Conservation (phyloP, 2,797 vertebrate genomes). For the Sebastes trivittatus region DNA sequence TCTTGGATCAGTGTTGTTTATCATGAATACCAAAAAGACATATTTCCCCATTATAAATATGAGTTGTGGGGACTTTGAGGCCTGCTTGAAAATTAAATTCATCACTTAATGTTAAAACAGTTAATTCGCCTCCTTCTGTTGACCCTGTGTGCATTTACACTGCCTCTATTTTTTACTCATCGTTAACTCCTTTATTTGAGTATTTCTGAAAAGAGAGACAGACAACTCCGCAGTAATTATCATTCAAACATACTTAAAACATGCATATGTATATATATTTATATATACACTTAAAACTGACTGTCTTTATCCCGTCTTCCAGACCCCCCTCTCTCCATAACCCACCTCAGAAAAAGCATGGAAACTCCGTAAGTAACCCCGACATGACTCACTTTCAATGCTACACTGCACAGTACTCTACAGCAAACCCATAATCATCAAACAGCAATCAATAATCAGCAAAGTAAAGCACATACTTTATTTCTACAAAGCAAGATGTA, state of each 20-base stretch:
- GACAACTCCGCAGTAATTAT: not conserved
- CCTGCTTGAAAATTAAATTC: not conserved
- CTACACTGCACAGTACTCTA: not conserved
- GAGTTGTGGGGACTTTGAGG: not conserved
- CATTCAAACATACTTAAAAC: not conserved
- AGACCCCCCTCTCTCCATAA: conserved; percentile 98
- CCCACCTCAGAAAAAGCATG: conserved; percentile 97
- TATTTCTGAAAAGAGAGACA: not conserved
- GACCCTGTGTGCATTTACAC: not conserved
- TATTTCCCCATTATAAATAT: not conserved
- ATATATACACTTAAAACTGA: not conserved
- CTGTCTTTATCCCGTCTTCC: conserved; percentile 53
- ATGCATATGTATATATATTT: not conserved
- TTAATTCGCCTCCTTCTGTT: not conserved
- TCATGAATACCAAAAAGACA: not conserved
- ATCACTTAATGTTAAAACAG: not conserved
- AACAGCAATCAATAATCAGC: not conserved
- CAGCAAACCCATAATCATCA: not conserved
- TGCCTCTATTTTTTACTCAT: not conserved
- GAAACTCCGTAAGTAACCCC: conserved; percentile 95
- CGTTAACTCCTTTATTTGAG: not conserved
- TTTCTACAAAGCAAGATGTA: not conserved
- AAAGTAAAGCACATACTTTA: not conserved
- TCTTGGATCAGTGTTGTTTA: not conserved
- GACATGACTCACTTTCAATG: not conserved